phyloP scores from a whole-genome alignment of 2,888 invertebrate genomes.

The Macrostomum cliftonense region DNA sequence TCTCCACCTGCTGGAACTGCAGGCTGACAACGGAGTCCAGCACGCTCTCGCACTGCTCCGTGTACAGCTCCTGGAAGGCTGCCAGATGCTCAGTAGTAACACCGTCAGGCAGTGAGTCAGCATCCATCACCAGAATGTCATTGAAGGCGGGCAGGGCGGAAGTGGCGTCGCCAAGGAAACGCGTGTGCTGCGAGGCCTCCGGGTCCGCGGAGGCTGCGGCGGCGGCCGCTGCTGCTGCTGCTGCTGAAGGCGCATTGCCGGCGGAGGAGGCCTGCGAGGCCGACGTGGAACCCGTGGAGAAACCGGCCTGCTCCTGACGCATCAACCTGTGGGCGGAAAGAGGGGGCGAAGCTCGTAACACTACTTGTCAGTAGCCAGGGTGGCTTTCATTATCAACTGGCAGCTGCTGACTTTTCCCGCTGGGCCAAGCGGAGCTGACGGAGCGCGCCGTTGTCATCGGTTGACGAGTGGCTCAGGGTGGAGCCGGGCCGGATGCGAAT shows the following conservation, averaged over 20 bases:
- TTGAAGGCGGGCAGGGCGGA: constrained; percentile 62
- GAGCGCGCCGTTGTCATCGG: constrained; percentile 26
- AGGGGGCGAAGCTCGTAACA: too few relatives aligned
- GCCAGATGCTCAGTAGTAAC: constrained; percentile 52
- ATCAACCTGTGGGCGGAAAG: too few relatives aligned
- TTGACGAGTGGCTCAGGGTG: constrained; percentile 42
- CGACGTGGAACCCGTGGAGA: not conserved
- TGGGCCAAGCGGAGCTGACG: constrained; percentile 9
- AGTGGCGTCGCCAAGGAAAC: constrained; percentile 63
- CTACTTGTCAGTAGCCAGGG: too few relatives aligned
- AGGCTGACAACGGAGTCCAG: constrained; percentile 72
- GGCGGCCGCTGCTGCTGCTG: too few relatives aligned
- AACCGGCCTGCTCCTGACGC: not conserved
- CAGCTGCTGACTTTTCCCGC: not conserved
- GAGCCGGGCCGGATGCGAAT: constrained; percentile 80
- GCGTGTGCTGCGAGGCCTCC: constrained; percentile 40
- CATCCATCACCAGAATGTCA: constrained; percentile 42
- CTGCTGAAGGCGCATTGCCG: not conserved
- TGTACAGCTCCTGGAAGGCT: constrained; percentile 58
- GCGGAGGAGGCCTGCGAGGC: not conserved
- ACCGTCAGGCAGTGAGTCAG: not conserved
- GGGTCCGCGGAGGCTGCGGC: constrained; percentile 14
- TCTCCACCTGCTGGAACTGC: constrained; percentile 71
- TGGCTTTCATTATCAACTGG: too few relatives aligned
- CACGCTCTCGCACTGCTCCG: constrained; percentile 77